Conservation (phyloP, 2,797 vertebrate species). For the Rhynchotus rufescens region DNA sequence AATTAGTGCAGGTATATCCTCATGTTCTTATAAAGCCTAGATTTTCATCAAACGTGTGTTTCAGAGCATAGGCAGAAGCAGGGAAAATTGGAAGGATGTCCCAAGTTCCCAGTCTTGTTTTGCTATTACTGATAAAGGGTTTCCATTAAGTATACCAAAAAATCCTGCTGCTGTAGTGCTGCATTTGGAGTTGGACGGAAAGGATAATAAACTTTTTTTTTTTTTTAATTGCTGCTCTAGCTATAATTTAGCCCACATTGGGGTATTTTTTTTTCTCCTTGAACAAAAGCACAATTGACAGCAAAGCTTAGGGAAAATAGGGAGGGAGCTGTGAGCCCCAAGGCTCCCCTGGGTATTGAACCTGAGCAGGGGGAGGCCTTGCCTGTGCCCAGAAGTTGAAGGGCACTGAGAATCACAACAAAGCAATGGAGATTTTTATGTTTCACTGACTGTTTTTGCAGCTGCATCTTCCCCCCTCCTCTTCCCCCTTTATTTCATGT, state of each 20-base stretch:
- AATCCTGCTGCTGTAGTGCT: constrained; percentile 29
- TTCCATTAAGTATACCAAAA: constrained; percentile 45
- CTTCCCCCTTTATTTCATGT: constrained; percentile 18
- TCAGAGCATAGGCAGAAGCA: not conserved
- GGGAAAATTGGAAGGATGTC: not conserved
- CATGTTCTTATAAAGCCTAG: not conserved
- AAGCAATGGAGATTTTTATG: constrained; percentile 62
- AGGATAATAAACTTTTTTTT: constrained; percentile 53
- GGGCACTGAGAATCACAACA: constrained; percentile 5
- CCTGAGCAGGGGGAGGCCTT: constrained; percentile 48
- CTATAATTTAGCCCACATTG: constrained; percentile 60
- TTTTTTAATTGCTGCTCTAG: constrained; percentile 53
- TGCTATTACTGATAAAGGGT: not conserved
- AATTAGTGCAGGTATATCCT: not conserved
- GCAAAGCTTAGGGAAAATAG: constrained; percentile 6
- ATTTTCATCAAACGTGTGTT: not conserved
- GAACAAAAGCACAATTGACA: constrained; percentile 64
- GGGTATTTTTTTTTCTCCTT: not conserved
- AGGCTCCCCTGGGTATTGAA: constrained; percentile 39
- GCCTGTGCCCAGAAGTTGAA: constrained; percentile 58
- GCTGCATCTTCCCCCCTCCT: constrained; percentile 53
- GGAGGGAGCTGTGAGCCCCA: constrained; percentile 40
- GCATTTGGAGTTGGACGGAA: not conserved
- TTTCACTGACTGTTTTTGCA: constrained; percentile 64
- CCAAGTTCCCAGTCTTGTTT: not conserved